Evolutionary conservation across 2,113 vertebrate genomes (phyloP).

Genomic region (Antennarius striatus): DNA sequence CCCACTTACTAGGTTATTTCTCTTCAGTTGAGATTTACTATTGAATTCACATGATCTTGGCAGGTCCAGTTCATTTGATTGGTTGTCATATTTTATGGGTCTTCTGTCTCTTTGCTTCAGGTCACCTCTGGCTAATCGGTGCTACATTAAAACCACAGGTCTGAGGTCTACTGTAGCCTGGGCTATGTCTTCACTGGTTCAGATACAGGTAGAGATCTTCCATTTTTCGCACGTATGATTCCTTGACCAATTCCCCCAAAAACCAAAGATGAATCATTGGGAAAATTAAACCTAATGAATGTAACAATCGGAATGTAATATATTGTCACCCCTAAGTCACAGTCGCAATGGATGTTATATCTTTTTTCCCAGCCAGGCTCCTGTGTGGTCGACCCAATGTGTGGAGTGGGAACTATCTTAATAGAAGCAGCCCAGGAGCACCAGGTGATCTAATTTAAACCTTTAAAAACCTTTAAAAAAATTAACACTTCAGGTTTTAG

Average conservation of each 20-base stretch:
- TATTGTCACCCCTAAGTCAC: not conserved
- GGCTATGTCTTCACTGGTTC: conserved; percentile 88
- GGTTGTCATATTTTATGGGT: not conserved
- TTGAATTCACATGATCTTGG: too few relatives aligned
- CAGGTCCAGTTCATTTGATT: not conserved
- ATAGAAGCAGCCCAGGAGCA: conserved; percentile 91
- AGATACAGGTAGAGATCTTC: conserved; percentile 79
- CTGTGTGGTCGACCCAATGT: conserved; percentile 91
- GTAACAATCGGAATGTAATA: not conserved
- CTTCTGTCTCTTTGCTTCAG: conserved; percentile 65
- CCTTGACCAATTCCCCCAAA: not conserved
- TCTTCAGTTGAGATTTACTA: not conserved
- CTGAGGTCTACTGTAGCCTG: conserved; percentile 90
- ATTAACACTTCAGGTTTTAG: not conserved
- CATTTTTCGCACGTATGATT: not conserved
- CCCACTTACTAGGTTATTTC: conserved; percentile 86
- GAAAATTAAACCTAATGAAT: not conserved
- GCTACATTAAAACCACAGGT: conserved; percentile 86
- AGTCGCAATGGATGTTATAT: not conserved
- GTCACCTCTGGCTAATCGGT: conserved; percentile 85
- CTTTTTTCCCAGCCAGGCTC: conserved; percentile 75
- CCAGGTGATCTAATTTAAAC: conserved; percentile 71
- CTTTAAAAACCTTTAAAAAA: not conserved
- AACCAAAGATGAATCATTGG: not conserved
- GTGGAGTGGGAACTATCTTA: conserved; percentile 89